These are phyloP conservation scores for Patella caerulea DNA, from an alignment of 2,888 invertebrate species.

Conservation along the genomic window DNA sequence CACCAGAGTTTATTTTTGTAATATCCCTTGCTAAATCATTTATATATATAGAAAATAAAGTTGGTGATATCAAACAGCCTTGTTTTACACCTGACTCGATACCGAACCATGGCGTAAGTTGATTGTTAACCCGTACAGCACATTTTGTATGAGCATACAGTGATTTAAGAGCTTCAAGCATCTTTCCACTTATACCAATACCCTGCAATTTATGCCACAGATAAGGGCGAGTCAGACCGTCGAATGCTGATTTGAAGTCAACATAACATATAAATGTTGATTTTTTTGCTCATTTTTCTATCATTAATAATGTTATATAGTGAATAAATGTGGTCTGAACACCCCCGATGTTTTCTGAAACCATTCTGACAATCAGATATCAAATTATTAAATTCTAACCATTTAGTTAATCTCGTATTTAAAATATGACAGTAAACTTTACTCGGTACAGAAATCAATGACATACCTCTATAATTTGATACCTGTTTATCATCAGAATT, in stretches of 20 bases:
- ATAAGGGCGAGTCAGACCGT: not conserved
- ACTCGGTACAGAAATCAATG: not conserved
- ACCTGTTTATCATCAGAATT: no score
- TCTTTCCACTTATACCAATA: not conserved
- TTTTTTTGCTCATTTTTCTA: not conserved
- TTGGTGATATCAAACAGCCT: not conserved
- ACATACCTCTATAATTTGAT: slow-evolving; percentile 5
- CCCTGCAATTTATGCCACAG: not conserved
- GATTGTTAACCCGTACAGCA: not conserved
- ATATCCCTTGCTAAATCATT: not conserved
- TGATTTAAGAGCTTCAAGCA: not conserved
- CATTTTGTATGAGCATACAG: not conserved
- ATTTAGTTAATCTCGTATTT: not conserved
- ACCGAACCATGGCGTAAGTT: no score
- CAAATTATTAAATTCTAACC: not conserved
- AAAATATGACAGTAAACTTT: not conserved
- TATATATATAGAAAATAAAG: not conserved
- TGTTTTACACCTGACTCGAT: slow-evolving; percentile 5
- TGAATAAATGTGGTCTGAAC: not conserved
- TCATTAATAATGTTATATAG: not conserved
- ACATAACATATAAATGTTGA: not conserved
- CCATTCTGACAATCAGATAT: not conserved
- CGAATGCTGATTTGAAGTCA: not conserved
- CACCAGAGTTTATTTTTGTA: not conserved
- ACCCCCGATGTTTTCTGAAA: not conserved